Evolutionary conservation across 2,113 vertebrate genomes (phyloP).

Genomic region (Narcine bancroftii): DNA sequence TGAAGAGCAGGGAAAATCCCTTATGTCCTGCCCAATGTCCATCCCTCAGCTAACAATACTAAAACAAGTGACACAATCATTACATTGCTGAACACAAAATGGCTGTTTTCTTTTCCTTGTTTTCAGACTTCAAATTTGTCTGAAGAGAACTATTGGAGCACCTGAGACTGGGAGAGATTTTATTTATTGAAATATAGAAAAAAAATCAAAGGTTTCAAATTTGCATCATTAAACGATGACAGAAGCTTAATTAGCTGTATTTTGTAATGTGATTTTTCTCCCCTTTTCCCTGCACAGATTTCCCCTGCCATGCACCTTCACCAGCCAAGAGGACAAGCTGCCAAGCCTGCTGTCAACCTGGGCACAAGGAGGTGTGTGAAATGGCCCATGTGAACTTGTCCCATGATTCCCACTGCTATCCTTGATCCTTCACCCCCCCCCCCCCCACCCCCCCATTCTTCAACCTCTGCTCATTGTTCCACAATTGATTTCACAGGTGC

Average conservation of each 20-base stretch:
- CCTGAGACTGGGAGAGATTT: not conserved
- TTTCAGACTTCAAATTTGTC: conserved; percentile 9
- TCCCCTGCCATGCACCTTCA: conserved; percentile 23
- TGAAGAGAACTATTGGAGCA: not conserved
- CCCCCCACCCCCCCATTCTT: conserved; percentile 1
- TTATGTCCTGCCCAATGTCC: not conserved
- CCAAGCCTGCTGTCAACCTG: conserved; percentile 29
- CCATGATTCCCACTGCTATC: not conserved
- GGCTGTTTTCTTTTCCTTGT: not conserved
- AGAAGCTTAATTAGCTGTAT: conserved; percentile 32
- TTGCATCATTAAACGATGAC: not conserved
- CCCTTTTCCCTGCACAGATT: conserved; percentile 35
- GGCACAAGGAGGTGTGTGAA: conserved; percentile 35
- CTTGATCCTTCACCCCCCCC: not conserved
- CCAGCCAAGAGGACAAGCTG: conserved; percentile 33
- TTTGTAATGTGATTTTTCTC: conserved; percentile 34
- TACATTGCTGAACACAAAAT: not conserved
- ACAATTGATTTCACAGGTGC: too few species aligned
- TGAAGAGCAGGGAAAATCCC: not conserved
- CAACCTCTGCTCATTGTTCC: conserved; percentile 1
- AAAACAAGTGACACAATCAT: not conserved
- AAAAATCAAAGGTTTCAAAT: conserved; percentile 25
- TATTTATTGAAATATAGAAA: not conserved
- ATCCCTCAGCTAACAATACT: not conserved
- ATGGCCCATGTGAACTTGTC: conserved; percentile 29